A percentile compares a stretch with the other conserved stretches of the same genome.
These are phyloP conservation scores for Spodoptera litura DNA, from an alignment of 1,140 invertebrate genomes.

Conservation along the genomic window DNA sequence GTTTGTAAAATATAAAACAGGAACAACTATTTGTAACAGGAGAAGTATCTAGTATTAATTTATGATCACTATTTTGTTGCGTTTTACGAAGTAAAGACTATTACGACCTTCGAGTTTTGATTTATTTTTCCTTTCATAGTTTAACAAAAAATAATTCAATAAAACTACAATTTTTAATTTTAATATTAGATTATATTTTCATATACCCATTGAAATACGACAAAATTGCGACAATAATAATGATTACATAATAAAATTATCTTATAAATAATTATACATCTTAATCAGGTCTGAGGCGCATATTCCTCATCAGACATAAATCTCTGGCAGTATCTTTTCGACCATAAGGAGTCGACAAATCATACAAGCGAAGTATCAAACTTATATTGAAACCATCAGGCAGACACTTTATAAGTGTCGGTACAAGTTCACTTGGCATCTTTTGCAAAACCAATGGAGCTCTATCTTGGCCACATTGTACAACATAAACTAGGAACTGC, in stretches of 20 bases:
- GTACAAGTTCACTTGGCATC: slow-evolving; percentile 92
- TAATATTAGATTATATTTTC: slow-evolving; percentile 26
- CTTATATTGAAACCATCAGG: slow-evolving; percentile 91
- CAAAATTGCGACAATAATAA: slow-evolving; percentile 12
- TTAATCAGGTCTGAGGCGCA: slow-evolving; percentile 87
- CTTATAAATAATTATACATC: slow-evolving; percentile 29
- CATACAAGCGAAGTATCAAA: slow-evolving; percentile 91
- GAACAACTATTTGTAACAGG: slow-evolving; percentile 50
- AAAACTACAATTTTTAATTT: neutral
- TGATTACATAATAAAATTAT: neutral
- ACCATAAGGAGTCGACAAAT: slow-evolving; percentile 90
- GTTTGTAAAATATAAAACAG: slow-evolving; percentile 53
- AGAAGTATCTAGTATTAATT: slow-evolving; percentile 60
- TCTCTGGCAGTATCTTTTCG: slow-evolving; percentile 93
- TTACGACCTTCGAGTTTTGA: slow-evolving; percentile 56
- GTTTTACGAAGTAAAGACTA: slow-evolving; percentile 66
- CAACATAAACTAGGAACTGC: slow-evolving; percentile 92
- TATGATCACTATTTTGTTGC: slow-evolving; percentile 63
- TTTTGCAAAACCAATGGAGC: slow-evolving; percentile 92
- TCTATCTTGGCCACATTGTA: slow-evolving; percentile 92
- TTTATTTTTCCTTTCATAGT: slow-evolving; percentile 51
- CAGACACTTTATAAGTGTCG: slow-evolving; percentile 92
- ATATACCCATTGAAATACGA: slow-evolving; percentile 2
- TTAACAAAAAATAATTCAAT: neutral
- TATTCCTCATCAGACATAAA: slow-evolving; percentile 92